Conservation (phyloP, 2,888 invertebrate genomes). For the Cantharis flavilabris region DNA sequence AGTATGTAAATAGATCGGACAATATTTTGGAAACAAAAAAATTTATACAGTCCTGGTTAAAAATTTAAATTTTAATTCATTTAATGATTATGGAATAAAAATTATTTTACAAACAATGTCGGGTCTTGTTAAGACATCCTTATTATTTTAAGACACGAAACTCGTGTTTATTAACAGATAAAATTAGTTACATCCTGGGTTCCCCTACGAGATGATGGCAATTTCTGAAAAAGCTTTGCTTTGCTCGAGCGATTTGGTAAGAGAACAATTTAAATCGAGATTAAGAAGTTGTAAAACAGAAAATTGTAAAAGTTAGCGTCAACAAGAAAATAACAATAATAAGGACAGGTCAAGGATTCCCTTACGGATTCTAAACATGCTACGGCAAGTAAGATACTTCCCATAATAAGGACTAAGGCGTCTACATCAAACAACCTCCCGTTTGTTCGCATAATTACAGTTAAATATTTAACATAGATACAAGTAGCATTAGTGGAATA, state of each 20-base stretch:
- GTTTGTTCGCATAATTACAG: conserved; percentile 5
- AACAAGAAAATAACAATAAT: neutral
- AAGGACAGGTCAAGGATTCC: conserved; percentile 8
- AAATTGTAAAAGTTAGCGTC: conserved; percentile 4
- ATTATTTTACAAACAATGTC: neutral
- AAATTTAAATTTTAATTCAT: neutral
- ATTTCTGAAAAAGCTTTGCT: neutral
- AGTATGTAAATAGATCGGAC: neutral
- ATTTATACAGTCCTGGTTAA: neutral
- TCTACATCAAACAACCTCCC: conserved; percentile 8
- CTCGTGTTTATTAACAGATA: neutral
- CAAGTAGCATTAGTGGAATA: neutral
- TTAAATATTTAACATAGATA: conserved; percentile 6
- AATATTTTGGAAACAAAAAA: neutral
- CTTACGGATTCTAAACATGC: neutral
- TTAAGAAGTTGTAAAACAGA: neutral
- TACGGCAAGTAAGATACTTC: neutral
- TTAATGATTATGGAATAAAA: neutral
- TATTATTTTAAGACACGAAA: neutral
- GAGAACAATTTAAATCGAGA: neutral
- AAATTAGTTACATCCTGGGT: neutral
- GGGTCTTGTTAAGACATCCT: neutral
- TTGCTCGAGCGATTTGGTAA: neutral
- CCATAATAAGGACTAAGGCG: conserved; percentile 3
- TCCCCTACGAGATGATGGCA: neutral